A percentile compares a stretch with the other conserved stretches of the same genome.
Evolutionary conservation across 64 coral and sea anemone genomes (phyloP).

Genomic region (Porites australiensis): DNA sequence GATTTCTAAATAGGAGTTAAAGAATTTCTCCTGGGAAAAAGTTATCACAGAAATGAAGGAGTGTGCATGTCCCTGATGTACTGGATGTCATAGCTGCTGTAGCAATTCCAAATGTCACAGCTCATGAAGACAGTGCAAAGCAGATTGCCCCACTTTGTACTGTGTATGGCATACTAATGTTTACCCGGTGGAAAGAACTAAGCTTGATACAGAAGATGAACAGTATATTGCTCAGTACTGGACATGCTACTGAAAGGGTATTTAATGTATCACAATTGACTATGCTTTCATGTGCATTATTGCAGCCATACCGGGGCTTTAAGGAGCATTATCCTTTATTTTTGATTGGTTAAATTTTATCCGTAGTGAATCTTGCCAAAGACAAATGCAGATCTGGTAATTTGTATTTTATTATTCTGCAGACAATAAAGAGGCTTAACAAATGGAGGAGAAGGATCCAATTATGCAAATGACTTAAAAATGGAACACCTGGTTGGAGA

Average conservation of each 20-base stretch:
- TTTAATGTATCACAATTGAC: neutral
- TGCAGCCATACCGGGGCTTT: conserved; percentile 6
- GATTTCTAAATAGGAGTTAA: no score
- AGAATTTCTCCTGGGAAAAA: no score
- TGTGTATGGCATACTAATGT: conserved; percentile 24
- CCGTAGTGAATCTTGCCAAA: conserved; percentile 22
- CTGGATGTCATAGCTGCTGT: conserved; percentile 31
- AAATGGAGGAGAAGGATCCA: conserved; percentile 20
- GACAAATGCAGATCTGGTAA: conserved; percentile 22
- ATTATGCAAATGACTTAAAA: neutral
- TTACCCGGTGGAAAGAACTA: conserved; percentile 23
- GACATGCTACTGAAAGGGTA: neutral
- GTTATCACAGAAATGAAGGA: conserved; percentile 26
- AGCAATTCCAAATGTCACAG: neutral
- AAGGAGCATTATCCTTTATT: conserved; percentile 7
- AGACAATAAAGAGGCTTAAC: conserved; percentile 56
- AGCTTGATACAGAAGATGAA: conserved; percentile 35
- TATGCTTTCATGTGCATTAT: conserved; percentile 13
- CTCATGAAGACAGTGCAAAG: neutral
- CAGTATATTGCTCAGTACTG: neutral
- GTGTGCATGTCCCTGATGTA: conserved; percentile 1
- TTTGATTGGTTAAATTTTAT: conserved; percentile 10
- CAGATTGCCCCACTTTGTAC: conserved; percentile 35
- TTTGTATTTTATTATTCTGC: conserved; percentile 20
- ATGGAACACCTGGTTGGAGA: neutral